Evolutionary conservation across 2,888 invertebrate genomes (phyloP).

Genomic region (Drosophila dives): DNA sequence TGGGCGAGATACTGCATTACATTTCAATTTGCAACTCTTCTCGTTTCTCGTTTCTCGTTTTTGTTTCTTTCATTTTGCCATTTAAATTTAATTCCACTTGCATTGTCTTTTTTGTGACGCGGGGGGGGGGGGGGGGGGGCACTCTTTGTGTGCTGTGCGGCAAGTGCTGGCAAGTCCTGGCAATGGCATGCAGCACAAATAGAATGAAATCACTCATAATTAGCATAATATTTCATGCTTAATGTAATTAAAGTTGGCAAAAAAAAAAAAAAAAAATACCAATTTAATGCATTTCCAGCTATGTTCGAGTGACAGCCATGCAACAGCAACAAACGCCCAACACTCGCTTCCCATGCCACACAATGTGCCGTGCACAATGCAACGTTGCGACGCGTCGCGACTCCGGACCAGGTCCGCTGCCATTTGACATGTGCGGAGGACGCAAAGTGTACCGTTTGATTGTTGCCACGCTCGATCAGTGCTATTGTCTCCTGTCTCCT

Average conservation of each 20-base stretch:
- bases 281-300: slow-evolving; percentile 49
- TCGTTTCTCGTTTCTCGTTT: slow-evolving; percentile 19
- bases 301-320: slow-evolving; percentile 67
- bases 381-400: background rate
- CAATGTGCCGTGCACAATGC: slow-evolving; percentile 26
- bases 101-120: slow-evolving; percentile 74
- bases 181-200: slow-evolving; percentile 43
- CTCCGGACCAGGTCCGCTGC: slow-evolving; percentile 14
- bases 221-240: slow-evolving; percentile 81
- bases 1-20: slow-evolving; percentile 60
- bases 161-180: slow-evolving; percentile 6
- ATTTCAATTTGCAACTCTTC: slow-evolving; percentile 71
- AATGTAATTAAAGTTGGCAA: slow-evolving; percentile 79
- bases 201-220: slow-evolving; percentile 77
- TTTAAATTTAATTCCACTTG: slow-evolving; percentile 81
- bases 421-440: slow-evolving; percentile 71
- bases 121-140: background rate
- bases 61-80: slow-evolving; percentile 45
- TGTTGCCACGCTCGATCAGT: slow-evolving; percentile 22
- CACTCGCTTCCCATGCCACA: slow-evolving; percentile 18
- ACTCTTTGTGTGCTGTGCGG: slow-evolving; percentile 8
- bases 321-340: slow-evolving; percentile 44
- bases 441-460: slow-evolving; percentile 74
- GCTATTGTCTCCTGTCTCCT: slow-evolving; percentile 7
- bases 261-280: slow-evolving; percentile 21